Evolutionary conservation across 37 sponge, comb jelly and placozoan species (phyloP).

Genomic region (Halichondria panicea): DNA sequence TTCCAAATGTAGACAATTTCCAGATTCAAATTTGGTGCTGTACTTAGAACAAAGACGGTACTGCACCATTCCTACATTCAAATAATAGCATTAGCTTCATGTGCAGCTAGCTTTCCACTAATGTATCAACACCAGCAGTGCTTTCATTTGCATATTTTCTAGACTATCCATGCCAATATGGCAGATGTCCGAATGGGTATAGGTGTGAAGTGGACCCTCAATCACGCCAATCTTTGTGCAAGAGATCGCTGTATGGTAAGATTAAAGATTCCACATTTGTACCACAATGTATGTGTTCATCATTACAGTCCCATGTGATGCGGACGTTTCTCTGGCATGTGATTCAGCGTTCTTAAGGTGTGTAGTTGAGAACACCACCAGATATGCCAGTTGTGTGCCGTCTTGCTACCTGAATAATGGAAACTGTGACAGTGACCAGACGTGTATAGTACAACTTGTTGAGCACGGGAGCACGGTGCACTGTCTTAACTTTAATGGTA

Average conservation of each 20-base stretch:
- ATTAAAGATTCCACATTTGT: background rate
- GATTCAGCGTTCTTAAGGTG: background rate
- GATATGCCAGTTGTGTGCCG: background rate
- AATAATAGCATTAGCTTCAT: too few species aligned
- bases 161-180: slow-evolving; percentile 9
- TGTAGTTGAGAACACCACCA: slow-evolving; percentile 11
- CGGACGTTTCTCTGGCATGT: background rate
- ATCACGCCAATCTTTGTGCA: background rate
- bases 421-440: background rate
- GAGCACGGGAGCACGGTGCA: background rate
- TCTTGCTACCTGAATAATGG: slow-evolving; percentile 14
- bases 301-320: slow-evolving; percentile 14
- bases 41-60: too few species aligned
- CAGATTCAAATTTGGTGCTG: too few species aligned
- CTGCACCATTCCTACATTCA: too few species aligned
- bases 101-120: background rate
- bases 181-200: slow-evolving; percentile 8
- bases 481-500: background rate
- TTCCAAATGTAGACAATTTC: too few species aligned
- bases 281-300: background rate
- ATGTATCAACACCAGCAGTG: too few species aligned
- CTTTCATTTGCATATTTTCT: slow-evolving; percentile 1
- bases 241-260: background rate
- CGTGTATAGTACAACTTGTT: background rate
- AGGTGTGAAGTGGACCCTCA: background rate